Evolutionary conservation across 2,888 invertebrate species (phyloP).

Genomic region (Acronicta psi): DNA sequence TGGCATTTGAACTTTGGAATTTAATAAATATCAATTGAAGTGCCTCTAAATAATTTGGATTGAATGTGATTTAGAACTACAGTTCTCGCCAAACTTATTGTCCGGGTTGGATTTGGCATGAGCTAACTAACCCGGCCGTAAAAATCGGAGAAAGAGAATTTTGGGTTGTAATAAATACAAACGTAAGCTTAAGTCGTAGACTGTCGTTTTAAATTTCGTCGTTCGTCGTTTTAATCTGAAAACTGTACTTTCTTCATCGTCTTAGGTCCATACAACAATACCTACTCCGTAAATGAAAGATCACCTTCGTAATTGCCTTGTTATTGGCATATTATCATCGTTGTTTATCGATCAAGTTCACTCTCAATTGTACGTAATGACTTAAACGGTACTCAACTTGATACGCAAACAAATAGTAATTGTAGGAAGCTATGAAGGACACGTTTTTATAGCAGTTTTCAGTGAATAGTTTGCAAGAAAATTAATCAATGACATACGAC

Average conservation of each 20-base stretch:
- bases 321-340: conserved; percentile 1
- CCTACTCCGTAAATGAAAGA: background rate
- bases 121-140: too few relatives aligned
- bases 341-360: conserved; percentile 45
- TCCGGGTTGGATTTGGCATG: too few relatives aligned
- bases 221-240: too few relatives aligned
- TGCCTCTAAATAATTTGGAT: too few relatives aligned
- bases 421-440: conserved; percentile 47
- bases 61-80: too few relatives aligned
- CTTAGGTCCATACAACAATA: too few relatives aligned
- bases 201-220: too few relatives aligned
- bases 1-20: conserved; percentile 38
- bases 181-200: too few relatives aligned
- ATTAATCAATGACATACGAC: background rate
- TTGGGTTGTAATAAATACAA: too few relatives aligned
- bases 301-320: background rate
- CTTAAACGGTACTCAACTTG: conserved; percentile 25
- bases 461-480: conserved; percentile 4
- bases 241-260: too few relatives aligned
- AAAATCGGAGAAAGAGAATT: too few relatives aligned
- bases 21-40: conserved; percentile 12
- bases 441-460: conserved; percentile 24
- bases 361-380: conserved; percentile 36
- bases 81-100: too few relatives aligned
- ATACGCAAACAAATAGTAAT: conserved; percentile 39